These are phyloP conservation scores for Aphidius ervi DNA, from an alignment of 1,140 invertebrate genomes.

Conservation along the genomic window DNA sequence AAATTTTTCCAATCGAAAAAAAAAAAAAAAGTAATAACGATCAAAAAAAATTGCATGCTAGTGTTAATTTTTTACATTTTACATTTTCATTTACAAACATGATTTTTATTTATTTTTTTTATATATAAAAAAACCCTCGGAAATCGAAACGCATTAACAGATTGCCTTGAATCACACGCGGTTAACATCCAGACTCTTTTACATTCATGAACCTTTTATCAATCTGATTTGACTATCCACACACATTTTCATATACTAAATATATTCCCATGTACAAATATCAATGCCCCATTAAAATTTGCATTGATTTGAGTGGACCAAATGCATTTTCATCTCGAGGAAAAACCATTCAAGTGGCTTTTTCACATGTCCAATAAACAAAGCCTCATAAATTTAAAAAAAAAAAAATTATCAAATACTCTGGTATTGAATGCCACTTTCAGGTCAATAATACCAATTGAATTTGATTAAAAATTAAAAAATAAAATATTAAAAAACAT, in stretches of 20 bases:
- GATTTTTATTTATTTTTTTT: not conserved
- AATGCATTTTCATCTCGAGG: constrained; percentile 30
- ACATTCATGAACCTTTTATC: constrained; percentile 53
- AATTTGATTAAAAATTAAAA: too few relatives aligned
- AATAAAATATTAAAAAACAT: too few relatives aligned
- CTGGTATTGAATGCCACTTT: too few relatives aligned
- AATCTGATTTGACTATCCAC: constrained; percentile 49
- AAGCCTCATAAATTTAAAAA: not conserved
- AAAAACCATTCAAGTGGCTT: not conserved
- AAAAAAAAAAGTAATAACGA: not conserved
- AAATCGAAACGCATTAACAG: constrained; percentile 46
- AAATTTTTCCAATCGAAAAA: not conserved
- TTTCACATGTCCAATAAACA: not conserved
- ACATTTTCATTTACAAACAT: too few relatives aligned
- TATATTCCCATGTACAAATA: too few relatives aligned
- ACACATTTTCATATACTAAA: constrained; percentile 38
- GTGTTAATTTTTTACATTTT: too few relatives aligned
- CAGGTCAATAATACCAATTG: too few relatives aligned
- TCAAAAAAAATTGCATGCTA: too few relatives aligned
- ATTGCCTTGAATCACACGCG: constrained; percentile 41
- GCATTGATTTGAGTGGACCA: constrained; percentile 52
- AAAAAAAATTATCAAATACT: too few relatives aligned
- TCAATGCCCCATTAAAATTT: constrained; percentile 47
- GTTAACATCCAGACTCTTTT: constrained; percentile 49
- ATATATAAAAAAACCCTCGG: not conserved